Evolutionary conservation across 2,888 invertebrate species (phyloP).

Genomic region (Euphydryas editha): DNA sequence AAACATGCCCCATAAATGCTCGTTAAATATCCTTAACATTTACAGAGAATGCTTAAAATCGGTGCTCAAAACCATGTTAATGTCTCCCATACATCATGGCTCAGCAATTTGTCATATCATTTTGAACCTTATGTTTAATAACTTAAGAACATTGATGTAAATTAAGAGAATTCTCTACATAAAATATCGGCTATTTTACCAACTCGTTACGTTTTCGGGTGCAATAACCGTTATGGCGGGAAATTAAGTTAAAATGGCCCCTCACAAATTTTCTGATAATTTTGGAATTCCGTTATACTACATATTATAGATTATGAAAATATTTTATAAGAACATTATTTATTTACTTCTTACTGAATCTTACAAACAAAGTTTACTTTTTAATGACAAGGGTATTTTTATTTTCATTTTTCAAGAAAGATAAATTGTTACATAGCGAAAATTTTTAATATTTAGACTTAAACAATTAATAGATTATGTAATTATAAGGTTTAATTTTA

Average conservation of each 20-base stretch:
- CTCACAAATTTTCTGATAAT: constrained; percentile 18
- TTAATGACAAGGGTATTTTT: background rate
- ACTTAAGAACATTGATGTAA: background rate
- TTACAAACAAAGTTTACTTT: background rate
- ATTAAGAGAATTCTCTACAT: constrained; percentile 1
- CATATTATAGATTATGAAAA: constrained; percentile 6
- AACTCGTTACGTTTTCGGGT: constrained; percentile 34
- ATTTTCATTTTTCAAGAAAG: background rate
- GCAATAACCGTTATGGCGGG: constrained; percentile 34
- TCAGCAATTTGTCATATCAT: constrained; percentile 1
- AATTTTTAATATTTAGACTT: too few species aligned
- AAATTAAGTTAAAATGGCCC: constrained; percentile 32
- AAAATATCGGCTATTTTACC: constrained; percentile 20
- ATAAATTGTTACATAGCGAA: too few species aligned
- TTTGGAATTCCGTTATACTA: constrained; percentile 21
- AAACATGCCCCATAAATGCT: constrained; percentile 39
- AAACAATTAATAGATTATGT: too few species aligned
- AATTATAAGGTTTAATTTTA: too few species aligned
- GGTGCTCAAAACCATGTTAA: constrained; percentile 21
- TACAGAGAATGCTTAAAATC: constrained; percentile 22
- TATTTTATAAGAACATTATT: constrained; percentile 2
- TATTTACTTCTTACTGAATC: background rate
- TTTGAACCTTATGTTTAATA: background rate
- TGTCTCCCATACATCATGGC: constrained; percentile 21
- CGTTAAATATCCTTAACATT: constrained; percentile 37